Evolutionary conservation across 2,797 vertebrate genomes (phyloP).

Genomic region (Psittacula echo): DNA sequence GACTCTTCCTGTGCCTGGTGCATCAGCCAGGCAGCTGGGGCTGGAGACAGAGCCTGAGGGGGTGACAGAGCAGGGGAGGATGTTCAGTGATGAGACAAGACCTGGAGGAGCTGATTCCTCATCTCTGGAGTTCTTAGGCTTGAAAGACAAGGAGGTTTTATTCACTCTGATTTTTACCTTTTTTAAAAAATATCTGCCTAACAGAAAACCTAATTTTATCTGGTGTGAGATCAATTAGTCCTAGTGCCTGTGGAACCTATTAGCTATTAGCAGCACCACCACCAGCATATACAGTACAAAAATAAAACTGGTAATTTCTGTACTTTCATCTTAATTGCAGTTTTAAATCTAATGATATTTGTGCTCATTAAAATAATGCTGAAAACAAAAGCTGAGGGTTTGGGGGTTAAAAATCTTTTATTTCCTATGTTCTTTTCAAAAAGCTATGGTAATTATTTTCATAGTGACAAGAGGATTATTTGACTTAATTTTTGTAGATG

Average conservation of each 20-base stretch:
- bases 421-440: conserved; percentile 47
- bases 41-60: background rate
- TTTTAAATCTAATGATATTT: conserved; percentile 60
- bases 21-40: background rate
- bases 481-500: conserved; percentile 53
- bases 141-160: background rate
- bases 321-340: conserved; percentile 34
- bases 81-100: background rate
- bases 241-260: background rate
- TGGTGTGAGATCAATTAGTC: conserved; percentile 41
- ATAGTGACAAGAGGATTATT: conserved; percentile 60
- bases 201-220: conserved; percentile 7
- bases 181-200: background rate
- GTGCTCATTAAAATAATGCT: conserved; percentile 68
- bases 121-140: background rate
- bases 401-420: conserved; percentile 9
- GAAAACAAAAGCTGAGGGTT: conserved; percentile 40
- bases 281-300: conserved; percentile 53
- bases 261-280: conserved; percentile 5
- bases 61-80: background rate
- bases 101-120: background rate
- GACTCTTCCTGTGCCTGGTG: background rate
- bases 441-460: conserved; percentile 65
- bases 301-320: conserved; percentile 54
- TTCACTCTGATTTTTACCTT: background rate